A percentile compares a stretch with the other conserved stretches of the same genome.
Evolutionary conservation across 1,140 invertebrate genomes (phyloP).

Genomic region (Sweltsa coloradensis): DNA sequence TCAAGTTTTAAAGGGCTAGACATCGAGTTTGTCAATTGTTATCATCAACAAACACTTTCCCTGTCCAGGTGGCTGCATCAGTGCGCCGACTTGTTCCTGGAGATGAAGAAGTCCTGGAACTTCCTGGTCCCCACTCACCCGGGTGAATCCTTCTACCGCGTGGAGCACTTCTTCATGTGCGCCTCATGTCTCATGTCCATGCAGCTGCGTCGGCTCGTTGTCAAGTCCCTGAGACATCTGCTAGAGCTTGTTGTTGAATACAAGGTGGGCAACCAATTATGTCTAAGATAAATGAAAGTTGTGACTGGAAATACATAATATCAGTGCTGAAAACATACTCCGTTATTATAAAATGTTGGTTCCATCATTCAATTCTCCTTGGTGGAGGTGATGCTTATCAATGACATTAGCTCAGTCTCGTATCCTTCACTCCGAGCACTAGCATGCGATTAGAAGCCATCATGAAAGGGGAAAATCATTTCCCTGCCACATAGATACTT

Average conservation of each 20-base stretch:
- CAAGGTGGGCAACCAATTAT: slow-evolving; percentile 38
- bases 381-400: too few relatives aligned
- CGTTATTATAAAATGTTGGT: too few relatives aligned
- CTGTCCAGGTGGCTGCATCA: slow-evolving; percentile 53
- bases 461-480: too few relatives aligned
- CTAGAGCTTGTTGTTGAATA: slow-evolving; percentile 52
- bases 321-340: slow-evolving; percentile 6
- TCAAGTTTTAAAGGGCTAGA: too few relatives aligned
- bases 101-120: slow-evolving; percentile 49
- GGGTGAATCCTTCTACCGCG: slow-evolving; percentile 36
- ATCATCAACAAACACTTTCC: too few relatives aligned
- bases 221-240: slow-evolving; percentile 65
- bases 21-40: too few relatives aligned
- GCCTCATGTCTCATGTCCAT: slow-evolving; percentile 68
- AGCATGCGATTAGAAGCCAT: too few relatives aligned
- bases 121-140: slow-evolving; percentile 47
- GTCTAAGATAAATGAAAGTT: background rate
- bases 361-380: too few relatives aligned
- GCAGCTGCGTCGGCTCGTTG: slow-evolving; percentile 62
- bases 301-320: background rate
- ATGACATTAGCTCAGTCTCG: too few relatives aligned
- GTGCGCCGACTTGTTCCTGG: slow-evolving; percentile 58
- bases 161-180: slow-evolving; percentile 53
- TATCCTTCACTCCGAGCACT: too few relatives aligned
- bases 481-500: too few relatives aligned